Evolutionary conservation across 1,140 invertebrate genomes (phyloP), one percentile per base, ranked within the genome.

Genomic region (Lethocerus indicus): DNA sequence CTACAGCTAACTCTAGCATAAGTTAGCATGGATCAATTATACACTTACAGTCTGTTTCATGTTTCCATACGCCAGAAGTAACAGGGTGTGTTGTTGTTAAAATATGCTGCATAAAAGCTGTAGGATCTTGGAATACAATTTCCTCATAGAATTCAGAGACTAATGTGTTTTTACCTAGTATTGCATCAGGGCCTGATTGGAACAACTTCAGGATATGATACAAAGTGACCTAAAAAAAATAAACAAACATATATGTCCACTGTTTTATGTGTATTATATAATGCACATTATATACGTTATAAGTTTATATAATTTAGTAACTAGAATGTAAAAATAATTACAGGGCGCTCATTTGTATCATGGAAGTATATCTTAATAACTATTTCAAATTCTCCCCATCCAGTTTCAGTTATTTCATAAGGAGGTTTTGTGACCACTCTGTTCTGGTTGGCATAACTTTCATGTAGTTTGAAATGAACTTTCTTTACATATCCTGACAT

Each of bases 301-400:
- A 39, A 53, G 20, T 16, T 35, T 20, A 20, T 20, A 51, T 14
- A 25, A 21, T 24, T 28, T n/a, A 39, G 14, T 3, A 50, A 44
- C 14, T 37, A 49, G 49, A 26, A 44, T 2, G 16, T 9, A 41
- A 41, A 51, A 53, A 39, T 41, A 75, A 74, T 80, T 67, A 92
- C 92, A 26, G 87, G 85, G 68, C 87, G 72, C 69, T 97, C 95
- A 64, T 92, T 94, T 5, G 88, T 84, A 73, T 99, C 96, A 61
- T 90, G 80, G 61, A 98, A 98, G 67, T 91, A 93, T 49, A 99
- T 90, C 65, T 98, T 97, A 20, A 98, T 97, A 24, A 91, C 83
- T 56, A 98, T 87, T 68, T 98, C 96, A 70, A 99, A 99, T 70
- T 99, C 96, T 59, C 96, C 96, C 95, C 96, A 99, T 1, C 95